Evolutionary conservation across 2,113 vertebrate genomes (phyloP), one percentile per base, ranked within the genome.

Genomic region (Sphaerodactylus townsendi): DNA sequence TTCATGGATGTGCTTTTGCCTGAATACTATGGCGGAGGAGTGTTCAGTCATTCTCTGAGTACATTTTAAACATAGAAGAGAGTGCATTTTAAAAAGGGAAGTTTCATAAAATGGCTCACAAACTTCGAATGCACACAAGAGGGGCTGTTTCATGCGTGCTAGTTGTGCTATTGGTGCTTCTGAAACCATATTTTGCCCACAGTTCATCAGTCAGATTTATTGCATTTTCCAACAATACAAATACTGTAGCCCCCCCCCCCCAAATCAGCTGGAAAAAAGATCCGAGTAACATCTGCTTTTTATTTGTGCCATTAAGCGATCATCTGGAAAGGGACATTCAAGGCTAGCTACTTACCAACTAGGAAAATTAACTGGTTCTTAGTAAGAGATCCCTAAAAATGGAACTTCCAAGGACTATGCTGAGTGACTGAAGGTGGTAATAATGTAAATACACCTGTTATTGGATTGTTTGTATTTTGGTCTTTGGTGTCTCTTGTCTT

Each of bases 401-500:
- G 39, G 11, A 30, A n/a, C 19, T 21, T 8, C 10, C 66, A 44
- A 71, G 39, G n/a, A 33, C 30, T 41, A 3, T 37, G 37, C 25
- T 62, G 59, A 62, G 23, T 28, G 41, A 71, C 50, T 28, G 65
- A 10, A 23, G n/a, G 53, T 56, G 46, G 19, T 50, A 73, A 41
- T 33, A 23, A 8, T 62, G 50, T 39, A 71, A 69, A 44, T 3
- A 23, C 10, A 28, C 30, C n/a, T 64, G 70, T 64, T 66, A 46
- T 48, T 71, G n/a, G 23, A 72, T 14, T 72, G 23, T 21, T 59
- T 19, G 30, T 33, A 37, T 50, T 73, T 62, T 82, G 50, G 46
- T 46, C 0, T 19, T 0, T 35, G 7, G 69, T 86, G 13, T 66
- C 0, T 0, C 5, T 87, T 86, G n/a, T 53, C 23, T 59, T 85